These are phyloP conservation scores for Listronotus bonariensis DNA, from an alignment of 1,140 invertebrate species.

Conservation along the genomic window DNA sequence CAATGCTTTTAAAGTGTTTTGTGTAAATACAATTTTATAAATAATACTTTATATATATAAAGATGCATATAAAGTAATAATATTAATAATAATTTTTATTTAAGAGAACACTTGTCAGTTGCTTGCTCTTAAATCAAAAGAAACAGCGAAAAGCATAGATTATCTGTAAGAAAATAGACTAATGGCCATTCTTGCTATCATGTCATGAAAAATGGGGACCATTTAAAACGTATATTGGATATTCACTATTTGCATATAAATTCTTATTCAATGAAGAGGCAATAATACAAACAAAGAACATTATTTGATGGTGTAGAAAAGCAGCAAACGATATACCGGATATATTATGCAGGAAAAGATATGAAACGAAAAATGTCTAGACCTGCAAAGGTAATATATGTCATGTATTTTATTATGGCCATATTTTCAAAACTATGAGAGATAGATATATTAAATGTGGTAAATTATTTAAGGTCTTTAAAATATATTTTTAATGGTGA, in stretches of 20 bases:
- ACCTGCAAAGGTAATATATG: neutral
- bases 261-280: conserved; percentile 28
- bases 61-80: too few relatives aligned
- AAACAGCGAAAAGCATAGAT: neutral
- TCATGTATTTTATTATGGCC: too few relatives aligned
- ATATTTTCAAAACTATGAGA: too few relatives aligned
- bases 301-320: conserved; percentile 32
- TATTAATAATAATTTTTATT: too few relatives aligned
- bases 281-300: conserved; percentile 35
- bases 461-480: too few relatives aligned
- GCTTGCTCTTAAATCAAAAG: too few relatives aligned
- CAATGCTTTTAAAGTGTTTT: too few relatives aligned
- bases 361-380: neutral
- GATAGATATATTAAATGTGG: too few relatives aligned
- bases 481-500: too few relatives aligned
- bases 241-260: conserved; percentile 31
- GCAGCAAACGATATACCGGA: conserved; percentile 12
- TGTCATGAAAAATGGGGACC: conserved; percentile 24
- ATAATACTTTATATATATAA: too few relatives aligned
- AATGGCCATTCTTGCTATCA: conserved; percentile 15
- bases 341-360: conserved; percentile 3
- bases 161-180: conserved; percentile 15
- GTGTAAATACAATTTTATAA: too few relatives aligned
- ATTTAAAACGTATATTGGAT: conserved; percentile 30
- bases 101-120: too few relatives aligned